These are phyloP conservation scores for Drosophila monieri DNA, from an alignment of 2,888 invertebrate species.

Conservation along the genomic window DNA sequence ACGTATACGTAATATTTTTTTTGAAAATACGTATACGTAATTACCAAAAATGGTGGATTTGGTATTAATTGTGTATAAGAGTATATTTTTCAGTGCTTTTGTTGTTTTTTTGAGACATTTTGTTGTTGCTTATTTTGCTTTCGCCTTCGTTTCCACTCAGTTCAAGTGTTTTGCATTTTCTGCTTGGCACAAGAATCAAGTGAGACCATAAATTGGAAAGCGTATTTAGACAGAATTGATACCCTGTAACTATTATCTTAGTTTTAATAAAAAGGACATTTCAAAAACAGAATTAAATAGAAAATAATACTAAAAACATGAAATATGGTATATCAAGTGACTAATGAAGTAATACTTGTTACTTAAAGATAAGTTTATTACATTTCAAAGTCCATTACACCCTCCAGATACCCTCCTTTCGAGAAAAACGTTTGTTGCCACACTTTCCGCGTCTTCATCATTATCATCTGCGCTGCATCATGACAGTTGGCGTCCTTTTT, in stretches of 20 bases:
- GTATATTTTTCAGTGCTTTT: not conserved
- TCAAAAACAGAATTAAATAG: too few relatives aligned
- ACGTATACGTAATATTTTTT: not conserved
- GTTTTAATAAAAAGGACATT: too few relatives aligned
- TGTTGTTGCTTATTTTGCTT: slow-evolving; percentile 63
- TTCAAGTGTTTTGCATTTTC: slow-evolving; percentile 76
- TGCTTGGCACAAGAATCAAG: slow-evolving; percentile 50
- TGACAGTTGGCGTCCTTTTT: slow-evolving; percentile 71
- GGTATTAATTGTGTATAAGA: not conserved
- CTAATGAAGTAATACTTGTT: too few relatives aligned
- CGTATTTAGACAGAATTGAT: not conserved
- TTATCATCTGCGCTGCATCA: slow-evolving; percentile 63
- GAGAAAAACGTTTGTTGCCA: slow-evolving; percentile 36
- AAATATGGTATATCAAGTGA: too few relatives aligned
- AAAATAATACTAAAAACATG: too few relatives aligned
- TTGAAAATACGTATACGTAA: not conserved
- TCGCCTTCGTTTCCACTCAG: slow-evolving; percentile 74
- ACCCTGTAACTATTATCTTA: slow-evolving; percentile 3
- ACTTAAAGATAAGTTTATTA: too few relatives aligned
- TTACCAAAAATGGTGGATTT: too few relatives aligned
- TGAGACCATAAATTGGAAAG: slow-evolving; percentile 5
- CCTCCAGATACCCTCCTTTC: slow-evolving; percentile 2
- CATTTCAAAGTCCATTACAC: not conserved
- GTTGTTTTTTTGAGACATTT: slow-evolving; percentile 35
- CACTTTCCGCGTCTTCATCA: slow-evolving; percentile 56